Percentiles rank a stretch among this genome's conserved stretches.
Evolutionary conservation across 2,797 vertebrate species (phyloP).

Genomic region (Ctenopoma kingsleyae): DNA sequence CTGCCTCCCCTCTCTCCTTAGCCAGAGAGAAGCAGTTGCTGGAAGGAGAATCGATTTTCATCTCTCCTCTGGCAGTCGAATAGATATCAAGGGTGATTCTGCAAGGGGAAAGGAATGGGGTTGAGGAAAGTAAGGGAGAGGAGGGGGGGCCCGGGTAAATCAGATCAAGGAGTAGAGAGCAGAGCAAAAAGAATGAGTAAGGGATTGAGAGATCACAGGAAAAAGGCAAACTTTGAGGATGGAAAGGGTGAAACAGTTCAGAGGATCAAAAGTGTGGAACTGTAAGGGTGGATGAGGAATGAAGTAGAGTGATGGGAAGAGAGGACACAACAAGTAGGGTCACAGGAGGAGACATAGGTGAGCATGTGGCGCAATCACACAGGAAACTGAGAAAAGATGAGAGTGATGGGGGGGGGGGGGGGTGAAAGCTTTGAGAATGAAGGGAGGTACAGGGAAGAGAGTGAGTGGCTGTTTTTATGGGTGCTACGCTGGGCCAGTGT

Average conservation of each 20-base stretch:
- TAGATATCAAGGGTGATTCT: conserved; percentile 80
- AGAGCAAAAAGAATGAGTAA: conserved; percentile 54
- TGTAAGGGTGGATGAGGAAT: conserved; percentile 30
- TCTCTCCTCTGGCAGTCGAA: conserved; percentile 73
- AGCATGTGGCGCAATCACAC: conserved; percentile 34
- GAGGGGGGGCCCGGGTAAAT: conserved; percentile 37
- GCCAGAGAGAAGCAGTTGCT: conserved; percentile 68
- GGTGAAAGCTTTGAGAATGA: conserved; percentile 31
- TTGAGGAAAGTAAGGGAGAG: conserved; percentile 22
- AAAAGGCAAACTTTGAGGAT: conserved; percentile 64
- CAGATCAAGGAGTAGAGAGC: conserved; percentile 58
- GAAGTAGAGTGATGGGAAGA: conserved; percentile 20
- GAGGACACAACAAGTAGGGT: conserved; percentile 19
- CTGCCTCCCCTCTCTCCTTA: conserved; percentile 70
- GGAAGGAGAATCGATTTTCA: conserved; percentile 83
- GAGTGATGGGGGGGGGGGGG: conserved; percentile 17
- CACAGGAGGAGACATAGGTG: conserved; percentile 9
- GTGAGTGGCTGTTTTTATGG: conserved; percentile 32
- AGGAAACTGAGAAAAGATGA: conserved; percentile 20
- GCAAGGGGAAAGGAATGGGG: conserved; percentile 47
- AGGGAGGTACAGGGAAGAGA: conserved; percentile 10
- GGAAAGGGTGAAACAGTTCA: conserved; percentile 51
- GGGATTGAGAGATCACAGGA: conserved; percentile 68
- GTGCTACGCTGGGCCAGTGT: conserved; percentile 23
- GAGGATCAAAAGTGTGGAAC: conserved; percentile 47